These are phyloP conservation scores for Malurus alboscapulatus DNA, from an alignment of 2,113 vertebrate species.

Conservation along the genomic window DNA sequence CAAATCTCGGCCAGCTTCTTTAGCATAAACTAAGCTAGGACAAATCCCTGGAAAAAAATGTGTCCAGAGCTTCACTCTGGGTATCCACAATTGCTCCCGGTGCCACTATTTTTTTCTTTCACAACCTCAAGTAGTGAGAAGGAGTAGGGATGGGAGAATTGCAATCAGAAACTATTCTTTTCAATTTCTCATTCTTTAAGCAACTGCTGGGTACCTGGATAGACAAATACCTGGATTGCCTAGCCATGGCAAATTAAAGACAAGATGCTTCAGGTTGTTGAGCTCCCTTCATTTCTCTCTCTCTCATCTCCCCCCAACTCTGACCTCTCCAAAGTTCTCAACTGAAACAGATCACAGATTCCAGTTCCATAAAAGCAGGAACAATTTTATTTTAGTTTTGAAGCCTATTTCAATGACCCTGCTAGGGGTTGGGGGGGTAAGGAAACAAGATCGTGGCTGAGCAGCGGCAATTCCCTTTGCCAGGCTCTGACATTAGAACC, in stretches of 20 bases:
- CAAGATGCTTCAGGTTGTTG: neutral
- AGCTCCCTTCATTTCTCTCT: neutral
- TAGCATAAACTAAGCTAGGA: neutral
- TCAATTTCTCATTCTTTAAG: neutral
- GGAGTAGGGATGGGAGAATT: neutral
- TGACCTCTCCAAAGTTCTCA: slow-evolving; percentile 40
- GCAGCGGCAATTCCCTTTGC: slow-evolving; percentile 79
- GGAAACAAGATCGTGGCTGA: slow-evolving; percentile 54
- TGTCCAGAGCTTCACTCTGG: neutral
- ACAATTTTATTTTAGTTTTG: slow-evolving; percentile 83
- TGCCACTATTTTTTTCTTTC: neutral
- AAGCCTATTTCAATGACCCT: slow-evolving; percentile 76
- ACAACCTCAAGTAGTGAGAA: neutral
- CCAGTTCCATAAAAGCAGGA: slow-evolving; percentile 72
- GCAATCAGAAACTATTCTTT: neutral
- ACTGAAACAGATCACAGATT: slow-evolving; percentile 77
- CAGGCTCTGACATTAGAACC: slow-evolving; percentile 79
- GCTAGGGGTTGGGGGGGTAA: neutral
- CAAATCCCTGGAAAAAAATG: neutral
- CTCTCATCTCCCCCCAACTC: neutral
- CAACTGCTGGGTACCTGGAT: neutral
- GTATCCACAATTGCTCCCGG: neutral
- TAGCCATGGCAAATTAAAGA: slow-evolving; percentile 71
- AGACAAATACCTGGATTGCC: neutral
- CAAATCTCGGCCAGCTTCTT: neutral